Percentiles rank a stretch among this genome's conserved stretches.
Evolutionary conservation across 1,140 invertebrate species (phyloP).

Genomic region (Chelonus insularis): DNA sequence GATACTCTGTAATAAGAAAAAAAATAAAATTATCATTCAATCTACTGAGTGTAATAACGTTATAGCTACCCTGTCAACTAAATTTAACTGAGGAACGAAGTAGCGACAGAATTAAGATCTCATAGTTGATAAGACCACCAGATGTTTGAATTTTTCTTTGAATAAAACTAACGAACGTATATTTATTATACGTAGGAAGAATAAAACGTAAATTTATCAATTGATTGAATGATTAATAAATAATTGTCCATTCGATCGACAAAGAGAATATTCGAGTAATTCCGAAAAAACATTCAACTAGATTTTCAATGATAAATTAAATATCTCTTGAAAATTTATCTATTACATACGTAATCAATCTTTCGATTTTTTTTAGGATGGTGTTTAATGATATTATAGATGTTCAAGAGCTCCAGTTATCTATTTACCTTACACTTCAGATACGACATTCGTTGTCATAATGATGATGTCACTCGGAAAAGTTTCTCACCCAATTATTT

Average conservation of each 20-base stretch:
- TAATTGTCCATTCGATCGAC: no score
- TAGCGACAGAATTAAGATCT: neutral
- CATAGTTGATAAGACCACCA: neutral
- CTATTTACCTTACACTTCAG: slow-evolving; percentile 18
- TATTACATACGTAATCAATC: neutral
- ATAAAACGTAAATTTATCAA: no score
- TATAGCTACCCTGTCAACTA: neutral
- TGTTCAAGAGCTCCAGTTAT: neutral
- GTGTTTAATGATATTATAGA: slow-evolving; percentile 17
- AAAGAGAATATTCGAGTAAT: no score
- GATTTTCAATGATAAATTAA: no score
- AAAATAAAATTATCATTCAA: neutral
- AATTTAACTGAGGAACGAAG: neutral
- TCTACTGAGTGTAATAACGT: neutral
- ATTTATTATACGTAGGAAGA: no score
- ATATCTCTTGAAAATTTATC: neutral
- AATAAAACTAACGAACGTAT: no score
- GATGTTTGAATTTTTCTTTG: neutral
- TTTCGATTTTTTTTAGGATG: neutral
- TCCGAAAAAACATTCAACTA: no score
- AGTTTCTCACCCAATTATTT: slow-evolving; percentile 6
- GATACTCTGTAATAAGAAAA: neutral
- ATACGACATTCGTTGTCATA: slow-evolving; percentile 14
- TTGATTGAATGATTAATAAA: no score
- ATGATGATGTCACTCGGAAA: neutral